These are phyloP conservation scores for Myotis daubentonii DNA, from an alignment of 2,797 vertebrate genomes.

Conservation along the genomic window DNA sequence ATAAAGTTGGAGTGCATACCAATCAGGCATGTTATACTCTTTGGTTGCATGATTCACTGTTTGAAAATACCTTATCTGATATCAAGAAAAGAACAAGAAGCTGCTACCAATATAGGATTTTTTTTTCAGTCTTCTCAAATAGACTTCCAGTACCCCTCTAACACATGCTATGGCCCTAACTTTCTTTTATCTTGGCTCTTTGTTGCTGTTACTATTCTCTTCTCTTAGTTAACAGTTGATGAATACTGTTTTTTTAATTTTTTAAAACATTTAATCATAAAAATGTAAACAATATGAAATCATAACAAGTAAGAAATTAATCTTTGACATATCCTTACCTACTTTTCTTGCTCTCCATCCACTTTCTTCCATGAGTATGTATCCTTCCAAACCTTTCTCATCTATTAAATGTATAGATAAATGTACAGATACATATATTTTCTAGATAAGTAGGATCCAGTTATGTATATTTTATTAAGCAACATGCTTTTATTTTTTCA, in stretches of 20 bases:
- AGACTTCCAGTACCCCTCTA: background rate
- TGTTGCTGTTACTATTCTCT: background rate
- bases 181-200: background rate
- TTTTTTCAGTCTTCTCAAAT: constrained; percentile 1
- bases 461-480: background rate
- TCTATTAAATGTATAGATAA: background rate
- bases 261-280: constrained; percentile 14
- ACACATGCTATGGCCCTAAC: background rate
- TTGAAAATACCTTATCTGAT: constrained; percentile 38
- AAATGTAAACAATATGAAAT: constrained; percentile 22
- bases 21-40: constrained; percentile 48
- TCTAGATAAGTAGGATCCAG: background rate
- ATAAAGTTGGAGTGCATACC: constrained; percentile 44
- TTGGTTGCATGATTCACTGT: constrained; percentile 12
- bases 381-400: constrained; percentile 6
- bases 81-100: background rate
- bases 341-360: background rate
- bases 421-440: background rate
- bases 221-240: constrained; percentile 3
- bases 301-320: background rate
- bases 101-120: background rate
- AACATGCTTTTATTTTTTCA: background rate
- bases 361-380: background rate
- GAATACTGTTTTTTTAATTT: background rate
- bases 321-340: background rate